phyloP scores from a whole-genome alignment of 2,797 vertebrate species.

The Rhyacichthys aspro region DNA sequence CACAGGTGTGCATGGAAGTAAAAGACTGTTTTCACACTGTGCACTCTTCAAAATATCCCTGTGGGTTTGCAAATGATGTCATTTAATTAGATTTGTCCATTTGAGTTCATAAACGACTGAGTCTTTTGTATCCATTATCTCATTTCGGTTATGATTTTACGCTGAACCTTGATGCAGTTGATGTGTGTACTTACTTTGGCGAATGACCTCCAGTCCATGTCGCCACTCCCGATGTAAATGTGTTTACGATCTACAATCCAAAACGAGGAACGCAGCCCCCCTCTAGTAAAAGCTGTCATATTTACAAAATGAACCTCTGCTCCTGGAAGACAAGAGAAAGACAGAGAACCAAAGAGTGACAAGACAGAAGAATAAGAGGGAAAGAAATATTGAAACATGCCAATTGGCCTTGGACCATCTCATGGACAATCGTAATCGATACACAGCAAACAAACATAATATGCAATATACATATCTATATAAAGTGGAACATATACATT shows the following conservation, averaged over 20 bases:
- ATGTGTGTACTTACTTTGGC: constrained; percentile 84
- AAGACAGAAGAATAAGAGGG: constrained; percentile 15
- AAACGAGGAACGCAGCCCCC: constrained; percentile 88
- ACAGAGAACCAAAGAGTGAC: constrained; percentile 14
- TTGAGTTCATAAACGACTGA: constrained; percentile 8
- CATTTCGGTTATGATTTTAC: not conserved
- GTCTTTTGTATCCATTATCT: constrained; percentile 8
- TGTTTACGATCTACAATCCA: constrained; percentile 94
- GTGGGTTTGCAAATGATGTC: constrained; percentile 21
- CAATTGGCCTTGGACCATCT: constrained; percentile 11
- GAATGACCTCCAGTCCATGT: constrained; percentile 89
- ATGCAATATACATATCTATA: too few species aligned
- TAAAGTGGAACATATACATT: too few species aligned
- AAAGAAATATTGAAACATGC: constrained; percentile 22
- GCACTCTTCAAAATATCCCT: constrained; percentile 12
- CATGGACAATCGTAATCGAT: too few species aligned
- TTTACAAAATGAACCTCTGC: constrained; percentile 88
- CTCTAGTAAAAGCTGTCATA: constrained; percentile 88
- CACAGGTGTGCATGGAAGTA: constrained; percentile 14
- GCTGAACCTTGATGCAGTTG: constrained; percentile 1
- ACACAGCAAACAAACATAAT: too few species aligned
- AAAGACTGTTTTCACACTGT: constrained; percentile 10
- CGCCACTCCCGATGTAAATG: constrained; percentile 90
- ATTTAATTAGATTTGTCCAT: constrained; percentile 39
- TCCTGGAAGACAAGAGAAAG: constrained; percentile 64